Base-by-base conservation (phyloP, 2,797 vertebrate genomes). In the Alectoris magna region DNA sequence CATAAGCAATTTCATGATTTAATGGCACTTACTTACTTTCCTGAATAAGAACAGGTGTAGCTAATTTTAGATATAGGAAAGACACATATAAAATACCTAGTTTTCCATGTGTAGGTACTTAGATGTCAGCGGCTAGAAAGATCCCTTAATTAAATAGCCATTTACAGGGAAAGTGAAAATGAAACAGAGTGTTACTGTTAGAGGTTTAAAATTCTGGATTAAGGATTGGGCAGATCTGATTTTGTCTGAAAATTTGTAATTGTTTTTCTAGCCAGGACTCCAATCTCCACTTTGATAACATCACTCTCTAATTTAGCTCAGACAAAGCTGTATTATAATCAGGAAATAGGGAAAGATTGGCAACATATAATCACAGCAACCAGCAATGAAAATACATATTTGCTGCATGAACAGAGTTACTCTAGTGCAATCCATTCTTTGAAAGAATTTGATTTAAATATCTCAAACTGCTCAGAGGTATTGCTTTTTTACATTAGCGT, bases 1-100 rank as follows among this genome's bases (percentile, higher is more conserved):
- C 80, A 68, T 88, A 91, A 88, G 64, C 75, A 88, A 85, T 91
- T 89, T 86, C 69, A 51, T 93, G 74, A 95, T 80, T 94, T 95
- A 95, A 92, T 89, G 73, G 70, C 31, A 43, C 48, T 85, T 88
- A 43, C 48, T 85, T 88, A 29, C 31, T 69, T 95, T 94, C 38
- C 68, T 91, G 85, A 88, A 62, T 75, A 53, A 83, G 79, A 90
- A 68, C 34, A 46, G n/a, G 84, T 81, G 55, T 55, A 91, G 73
- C 56, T 83, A 84, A 91, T 80, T 91, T 83, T 74, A 23, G 31
- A 85, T n/a, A 68, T 19, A 23, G 63, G 27, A 46, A 24, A 84
- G n/a, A 72, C 53, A 44, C 41, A 68, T 90, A 68, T 74, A 91
- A 92, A 72, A 17, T 60, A 66, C 71, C 27, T 81, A 29, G 81